A percentile compares a stretch with the other conserved stretches of the same genome.
Conservation (phyloP, 2,888 invertebrate genomes). For the Cactoblastis cactorum region DNA sequence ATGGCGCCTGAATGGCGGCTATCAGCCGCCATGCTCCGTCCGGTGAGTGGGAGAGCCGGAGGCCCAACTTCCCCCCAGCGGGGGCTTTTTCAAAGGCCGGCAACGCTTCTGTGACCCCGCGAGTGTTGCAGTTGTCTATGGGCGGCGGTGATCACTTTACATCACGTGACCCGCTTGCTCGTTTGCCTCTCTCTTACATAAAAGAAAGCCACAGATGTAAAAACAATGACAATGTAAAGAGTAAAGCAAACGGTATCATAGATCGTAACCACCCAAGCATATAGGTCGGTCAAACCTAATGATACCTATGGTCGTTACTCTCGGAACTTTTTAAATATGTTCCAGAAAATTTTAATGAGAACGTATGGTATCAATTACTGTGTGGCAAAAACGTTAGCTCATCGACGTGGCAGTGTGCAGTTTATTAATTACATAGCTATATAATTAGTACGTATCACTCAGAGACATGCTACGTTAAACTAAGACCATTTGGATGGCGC, state of each 20-base stretch:
- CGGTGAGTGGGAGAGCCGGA: no score
- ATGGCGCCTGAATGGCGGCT: no score
- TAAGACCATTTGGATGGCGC: constrained; percentile 9
- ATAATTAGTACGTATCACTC: constrained; percentile 40
- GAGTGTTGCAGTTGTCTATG: no score
- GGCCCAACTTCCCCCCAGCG: no score
- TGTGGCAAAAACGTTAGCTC: constrained; percentile 15
- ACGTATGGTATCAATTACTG: constrained; percentile 6
- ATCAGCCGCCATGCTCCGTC: no score
- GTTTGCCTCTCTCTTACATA: no score
- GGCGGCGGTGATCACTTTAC: no score
- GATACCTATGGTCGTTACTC: not conserved
- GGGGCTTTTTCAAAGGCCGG: no score
- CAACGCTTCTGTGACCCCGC: no score
- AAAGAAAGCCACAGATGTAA: no score
- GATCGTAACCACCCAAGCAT: not conserved
- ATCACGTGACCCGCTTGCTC: no score
- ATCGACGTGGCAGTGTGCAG: constrained; percentile 25
- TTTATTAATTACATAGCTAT: constrained; percentile 47
- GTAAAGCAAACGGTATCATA: not conserved
- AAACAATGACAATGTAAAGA: not conserved
- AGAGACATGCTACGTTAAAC: constrained; percentile 22
- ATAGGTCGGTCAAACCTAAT: not conserved
- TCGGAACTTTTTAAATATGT: constrained; percentile 3
- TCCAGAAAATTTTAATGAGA: constrained; percentile 8